Evolutionary conservation across 2,113 vertebrate species (phyloP), one percentile per base, ranked within the genome.

Genomic region (Pan troglodytes): DNA sequence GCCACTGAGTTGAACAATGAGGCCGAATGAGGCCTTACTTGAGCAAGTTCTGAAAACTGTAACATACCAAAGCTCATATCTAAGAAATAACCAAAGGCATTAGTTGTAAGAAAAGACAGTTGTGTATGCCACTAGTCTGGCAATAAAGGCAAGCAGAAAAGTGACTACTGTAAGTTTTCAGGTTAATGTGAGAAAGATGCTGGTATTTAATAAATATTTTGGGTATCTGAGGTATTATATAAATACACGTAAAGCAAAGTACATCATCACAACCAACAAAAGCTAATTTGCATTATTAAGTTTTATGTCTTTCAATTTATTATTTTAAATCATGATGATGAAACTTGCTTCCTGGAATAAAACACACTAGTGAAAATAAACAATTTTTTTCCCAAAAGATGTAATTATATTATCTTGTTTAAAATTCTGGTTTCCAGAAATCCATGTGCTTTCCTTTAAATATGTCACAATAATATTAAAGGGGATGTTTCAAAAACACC

Each of bases 371-470:
- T 64, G 50, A 95, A 95, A 96, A 86, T 43, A 95, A 95, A 86
- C 32, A 88, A n/a, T 48, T 93, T 32, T 72, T 80, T 96, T 95
- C 61, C 76, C 38, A 89, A 97, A 94, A 93, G 43, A 18, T 23
- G 88, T 92, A 95, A 91, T 85, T 98, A 84, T 57, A 84, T 50
- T 91, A 85, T 30, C 35, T 88, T 88, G 6, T 48, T 96, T 38
- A 94, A 95, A 88, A 88, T 43, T 90, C 23, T 79, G 10, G 38
- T 73, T 97, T 91, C 45, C 50, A 88, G 16, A 95, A 95, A 91
- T 68, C 67, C 86, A 91, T 89, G 43, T 94, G 35, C 18, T 94
- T 95, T 86, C 35, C n/a, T n/a, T 90, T 85, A 97, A 96, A 52
- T 76, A 80, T 73, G 30, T 91, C 79, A 96, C 52, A 95, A 78